Evolutionary conservation across 2,888 invertebrate genomes (phyloP).

Genomic region (Megaustenia siamemsis): DNA sequence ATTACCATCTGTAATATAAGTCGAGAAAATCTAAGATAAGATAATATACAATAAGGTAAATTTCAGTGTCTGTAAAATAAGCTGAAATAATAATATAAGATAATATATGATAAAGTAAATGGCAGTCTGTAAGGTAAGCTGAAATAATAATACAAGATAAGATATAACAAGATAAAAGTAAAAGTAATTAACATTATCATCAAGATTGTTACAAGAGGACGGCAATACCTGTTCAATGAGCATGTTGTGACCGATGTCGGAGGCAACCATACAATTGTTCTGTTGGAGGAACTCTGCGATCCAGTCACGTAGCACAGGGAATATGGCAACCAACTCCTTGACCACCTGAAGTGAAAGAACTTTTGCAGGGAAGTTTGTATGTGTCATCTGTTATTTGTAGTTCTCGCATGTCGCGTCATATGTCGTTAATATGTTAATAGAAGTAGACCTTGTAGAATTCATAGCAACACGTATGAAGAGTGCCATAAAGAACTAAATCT

Average conservation of each 20-base stretch:
- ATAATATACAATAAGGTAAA: no score
- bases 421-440: no score
- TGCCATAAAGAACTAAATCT: no score
- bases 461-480: no score
- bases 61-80: no score
- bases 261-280: conserved; percentile 78
- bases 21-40: no score
- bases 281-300: conserved; percentile 77
- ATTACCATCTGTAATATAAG: no score
- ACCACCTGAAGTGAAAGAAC: conserved; percentile 64
- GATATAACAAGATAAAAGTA: no score
- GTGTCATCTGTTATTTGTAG: conserved; percentile 73
- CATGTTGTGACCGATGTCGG: conserved; percentile 78
- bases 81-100: no score
- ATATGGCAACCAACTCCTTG: conserved; percentile 78
- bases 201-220: background rate
- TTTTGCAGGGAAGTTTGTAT: no score
- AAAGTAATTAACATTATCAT: background rate
- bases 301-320: conserved; percentile 78
- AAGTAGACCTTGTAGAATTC: no score
- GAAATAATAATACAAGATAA: background rate
- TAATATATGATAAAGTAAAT: background rate
- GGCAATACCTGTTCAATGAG: conserved; percentile 76
- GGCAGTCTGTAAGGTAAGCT: no score
- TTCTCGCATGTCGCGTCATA: conserved; percentile 78